Conservation (phyloP, 2,113 vertebrate species). For the Anseranas semipalmata region DNA sequence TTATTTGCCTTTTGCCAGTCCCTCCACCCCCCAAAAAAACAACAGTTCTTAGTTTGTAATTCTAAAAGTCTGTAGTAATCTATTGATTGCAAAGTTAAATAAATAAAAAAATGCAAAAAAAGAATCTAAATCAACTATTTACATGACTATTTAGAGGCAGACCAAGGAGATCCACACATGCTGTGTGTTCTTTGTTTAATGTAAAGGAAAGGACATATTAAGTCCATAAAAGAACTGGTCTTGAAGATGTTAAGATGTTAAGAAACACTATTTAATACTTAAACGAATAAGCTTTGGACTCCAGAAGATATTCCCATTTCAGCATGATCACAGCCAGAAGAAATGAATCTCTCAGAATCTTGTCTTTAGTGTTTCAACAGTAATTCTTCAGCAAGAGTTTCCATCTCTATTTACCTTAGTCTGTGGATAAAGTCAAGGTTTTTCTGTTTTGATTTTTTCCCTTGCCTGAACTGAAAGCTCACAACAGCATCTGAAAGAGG, state of each 20-base stretch:
- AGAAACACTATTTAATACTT: neutral
- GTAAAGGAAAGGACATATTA: neutral
- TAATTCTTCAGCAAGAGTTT: slow-evolving; percentile 19
- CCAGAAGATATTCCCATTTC: neutral
- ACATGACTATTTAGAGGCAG: neutral
- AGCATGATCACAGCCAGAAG: neutral
- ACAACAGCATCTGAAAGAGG: slow-evolving; percentile 30
- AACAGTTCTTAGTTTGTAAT: neutral
- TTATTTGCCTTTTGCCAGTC: neutral
- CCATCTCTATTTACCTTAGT: neutral
- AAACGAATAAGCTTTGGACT: neutral
- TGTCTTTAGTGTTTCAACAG: neutral
- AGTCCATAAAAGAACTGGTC: neutral
- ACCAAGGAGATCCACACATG: neutral
- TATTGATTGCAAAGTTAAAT: neutral
- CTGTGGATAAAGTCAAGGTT: neutral
- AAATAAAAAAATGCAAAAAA: neutral
- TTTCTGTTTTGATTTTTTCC: neutral
- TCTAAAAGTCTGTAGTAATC: neutral
- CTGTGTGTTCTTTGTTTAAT: neutral
- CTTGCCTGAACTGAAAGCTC: slow-evolving; percentile 1
- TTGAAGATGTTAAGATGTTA: neutral
- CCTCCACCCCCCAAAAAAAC: neutral
- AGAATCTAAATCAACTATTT: neutral
- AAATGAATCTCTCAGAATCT: neutral